A percentile compares a stretch with the other conserved stretches of the same genome.
Evolutionary conservation across 2,888 invertebrate genomes (phyloP).

Genomic region (Pristionchus arcanus): DNA sequence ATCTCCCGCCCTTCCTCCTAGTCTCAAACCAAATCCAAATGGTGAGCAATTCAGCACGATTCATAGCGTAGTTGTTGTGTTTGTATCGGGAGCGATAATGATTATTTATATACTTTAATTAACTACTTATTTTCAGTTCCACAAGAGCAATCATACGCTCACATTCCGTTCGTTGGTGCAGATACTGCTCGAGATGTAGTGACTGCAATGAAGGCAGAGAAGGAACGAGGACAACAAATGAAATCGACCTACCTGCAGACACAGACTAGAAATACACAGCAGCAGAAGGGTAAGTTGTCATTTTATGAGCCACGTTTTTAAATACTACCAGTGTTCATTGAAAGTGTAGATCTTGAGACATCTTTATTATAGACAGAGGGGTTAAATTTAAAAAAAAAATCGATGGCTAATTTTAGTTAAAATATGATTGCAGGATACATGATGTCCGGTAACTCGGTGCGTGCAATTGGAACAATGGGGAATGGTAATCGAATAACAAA

Average conservation of each 20-base stretch:
- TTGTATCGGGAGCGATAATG: not conserved
- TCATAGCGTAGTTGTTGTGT: not conserved
- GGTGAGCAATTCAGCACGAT: conserved; percentile 5
- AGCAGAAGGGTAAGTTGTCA: not conserved
- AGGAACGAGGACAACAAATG: not conserved
- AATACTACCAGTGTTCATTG: no score
- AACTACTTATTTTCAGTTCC: conserved; percentile 1
- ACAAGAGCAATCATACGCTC: conserved; percentile 45
- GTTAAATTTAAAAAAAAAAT: no score
- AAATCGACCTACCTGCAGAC: not conserved
- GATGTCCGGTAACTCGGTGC: conserved; percentile 10
- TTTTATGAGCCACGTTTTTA: no score
- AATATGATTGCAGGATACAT: conserved; percentile 10
- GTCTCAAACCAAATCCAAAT: conserved; percentile 52
- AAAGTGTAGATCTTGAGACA: no score
- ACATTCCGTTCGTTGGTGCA: conserved; percentile 50
- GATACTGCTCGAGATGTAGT: conserved; percentile 28
- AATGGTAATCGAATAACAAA: not conserved
- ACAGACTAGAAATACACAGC: not conserved
- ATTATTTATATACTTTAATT: not conserved
- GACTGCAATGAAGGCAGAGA: conserved; percentile 41
- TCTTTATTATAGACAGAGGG: no score
- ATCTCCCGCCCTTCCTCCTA: not conserved
- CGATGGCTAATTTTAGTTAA: not conserved
- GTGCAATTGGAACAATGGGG: not conserved